Conservation (phyloP, 2,888 invertebrate genomes). For the Hemicrepidius hirtus region DNA sequence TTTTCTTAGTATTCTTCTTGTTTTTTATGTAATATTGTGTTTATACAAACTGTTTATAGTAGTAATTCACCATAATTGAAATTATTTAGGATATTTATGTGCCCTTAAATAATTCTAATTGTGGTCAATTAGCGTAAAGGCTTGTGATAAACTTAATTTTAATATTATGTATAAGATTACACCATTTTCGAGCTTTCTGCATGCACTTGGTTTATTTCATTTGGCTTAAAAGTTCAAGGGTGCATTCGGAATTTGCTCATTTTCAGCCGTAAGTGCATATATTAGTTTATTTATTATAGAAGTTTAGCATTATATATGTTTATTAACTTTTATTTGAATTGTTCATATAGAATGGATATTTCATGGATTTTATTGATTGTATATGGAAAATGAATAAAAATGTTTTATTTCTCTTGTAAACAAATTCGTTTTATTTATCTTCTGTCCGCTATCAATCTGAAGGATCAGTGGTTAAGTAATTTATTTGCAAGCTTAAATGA, state of each 20-base stretch:
- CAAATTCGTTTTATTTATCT: no score
- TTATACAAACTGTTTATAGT: conserved; percentile 14
- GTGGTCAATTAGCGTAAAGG: conserved; percentile 39
- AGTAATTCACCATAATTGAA: conserved; percentile 10
- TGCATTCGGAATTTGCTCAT: conserved; percentile 41
- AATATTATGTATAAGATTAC: conserved; percentile 41
- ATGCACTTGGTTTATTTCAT: conserved; percentile 27
- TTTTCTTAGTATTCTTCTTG: background rate
- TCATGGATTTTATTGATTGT: conserved; percentile 43
- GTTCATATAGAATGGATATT: conserved; percentile 34
- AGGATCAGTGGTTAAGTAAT: no score
- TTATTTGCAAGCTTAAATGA: no score
- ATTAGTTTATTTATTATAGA: conserved; percentile 49
- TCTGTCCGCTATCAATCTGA: no score
- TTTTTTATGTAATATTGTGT: conserved; percentile 7
- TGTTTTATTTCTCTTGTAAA: conserved; percentile 40
- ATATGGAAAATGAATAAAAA: conserved; percentile 39
- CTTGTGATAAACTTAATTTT: conserved; percentile 51
- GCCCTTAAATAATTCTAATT: conserved; percentile 20
- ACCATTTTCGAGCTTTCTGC: conserved; percentile 38
- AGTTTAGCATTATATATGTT: conserved; percentile 36
- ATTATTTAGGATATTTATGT: conserved; percentile 16
- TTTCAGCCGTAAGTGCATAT: conserved; percentile 46
- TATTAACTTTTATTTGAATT: conserved; percentile 36
- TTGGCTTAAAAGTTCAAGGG: conserved; percentile 20